Conservation (phyloP, 2,888 invertebrate genomes). For the Phasia obesa region DNA sequence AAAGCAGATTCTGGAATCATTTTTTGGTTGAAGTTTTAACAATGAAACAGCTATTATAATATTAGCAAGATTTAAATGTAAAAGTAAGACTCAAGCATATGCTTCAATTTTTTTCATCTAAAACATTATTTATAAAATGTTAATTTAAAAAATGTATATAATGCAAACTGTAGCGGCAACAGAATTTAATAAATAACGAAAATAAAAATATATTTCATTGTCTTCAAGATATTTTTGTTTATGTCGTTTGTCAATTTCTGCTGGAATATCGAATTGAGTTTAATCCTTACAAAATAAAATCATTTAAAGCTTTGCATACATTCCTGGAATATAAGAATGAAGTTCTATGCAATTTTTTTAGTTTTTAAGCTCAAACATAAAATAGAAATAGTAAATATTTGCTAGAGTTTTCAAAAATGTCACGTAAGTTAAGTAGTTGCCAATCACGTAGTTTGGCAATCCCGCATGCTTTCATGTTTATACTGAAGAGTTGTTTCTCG, state of each 20-base stretch:
- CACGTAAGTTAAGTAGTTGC: conserved; percentile 61
- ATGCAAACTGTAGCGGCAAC: background rate
- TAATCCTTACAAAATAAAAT: conserved; percentile 28
- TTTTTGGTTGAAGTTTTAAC: no score
- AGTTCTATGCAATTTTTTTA: background rate
- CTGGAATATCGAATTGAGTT: conserved; percentile 19
- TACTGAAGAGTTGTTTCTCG: conserved; percentile 26
- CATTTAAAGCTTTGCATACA: conserved; percentile 17
- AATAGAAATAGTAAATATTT: conserved; percentile 44
- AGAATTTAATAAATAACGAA: conserved; percentile 34
- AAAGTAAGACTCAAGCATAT: no score
- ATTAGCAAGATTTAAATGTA: no score
- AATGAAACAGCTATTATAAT: no score
- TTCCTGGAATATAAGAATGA: background rate
- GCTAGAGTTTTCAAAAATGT: conserved; percentile 47
- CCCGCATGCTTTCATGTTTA: conserved; percentile 30
- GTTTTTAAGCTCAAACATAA: background rate
- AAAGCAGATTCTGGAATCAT: no score
- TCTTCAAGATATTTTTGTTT: conserved; percentile 35
- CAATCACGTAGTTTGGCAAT: conserved; percentile 59
- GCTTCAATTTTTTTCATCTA: no score
- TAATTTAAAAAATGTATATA: no score
- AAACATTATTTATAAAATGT: no score
- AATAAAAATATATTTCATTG: conserved; percentile 17
- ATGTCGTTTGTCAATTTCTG: conserved; percentile 47